Evolutionary conservation across 2,797 vertebrate species (phyloP).

Genomic region (Coccyzus lansbergi): DNA sequence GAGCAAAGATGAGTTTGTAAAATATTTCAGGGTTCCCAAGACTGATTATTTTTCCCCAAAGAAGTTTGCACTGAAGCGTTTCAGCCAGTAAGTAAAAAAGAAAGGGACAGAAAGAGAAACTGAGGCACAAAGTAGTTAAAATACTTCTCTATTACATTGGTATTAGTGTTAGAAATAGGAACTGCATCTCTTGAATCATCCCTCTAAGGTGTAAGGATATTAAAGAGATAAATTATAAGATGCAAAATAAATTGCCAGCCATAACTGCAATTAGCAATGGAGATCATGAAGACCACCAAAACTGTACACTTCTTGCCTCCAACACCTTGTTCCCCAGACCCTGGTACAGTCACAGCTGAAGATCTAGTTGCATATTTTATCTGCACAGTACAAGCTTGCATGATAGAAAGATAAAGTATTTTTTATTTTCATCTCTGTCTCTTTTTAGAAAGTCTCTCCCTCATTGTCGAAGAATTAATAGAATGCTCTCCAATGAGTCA

Average conservation of each 20-base stretch:
- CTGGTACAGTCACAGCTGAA: background rate
- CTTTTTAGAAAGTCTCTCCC: constrained; percentile 80
- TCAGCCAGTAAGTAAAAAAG: background rate
- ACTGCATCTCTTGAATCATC: background rate
- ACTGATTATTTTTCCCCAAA: background rate
- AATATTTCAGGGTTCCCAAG: background rate
- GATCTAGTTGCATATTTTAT: background rate
- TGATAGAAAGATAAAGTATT: background rate
- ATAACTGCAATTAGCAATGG: background rate
- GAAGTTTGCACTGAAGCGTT: background rate
- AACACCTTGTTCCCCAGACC: background rate
- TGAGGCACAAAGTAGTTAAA: background rate
- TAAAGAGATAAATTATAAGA: background rate
- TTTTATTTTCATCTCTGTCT: background rate
- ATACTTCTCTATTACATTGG: background rate
- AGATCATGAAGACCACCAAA: background rate
- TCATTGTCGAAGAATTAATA: constrained; percentile 78
- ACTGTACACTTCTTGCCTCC: background rate
- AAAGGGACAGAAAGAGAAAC: background rate
- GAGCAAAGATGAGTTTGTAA: background rate
- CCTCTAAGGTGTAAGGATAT: background rate
- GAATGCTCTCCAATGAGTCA: constrained; percentile 84
- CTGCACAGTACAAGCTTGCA: background rate
- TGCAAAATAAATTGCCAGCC: background rate
- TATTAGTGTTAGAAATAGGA: background rate